A percentile compares a stretch with the other conserved stretches of the same genome.
phyloP scores from a whole-genome alignment of 2,888 invertebrate genomes.

The Slavum lentiscoides region DNA sequence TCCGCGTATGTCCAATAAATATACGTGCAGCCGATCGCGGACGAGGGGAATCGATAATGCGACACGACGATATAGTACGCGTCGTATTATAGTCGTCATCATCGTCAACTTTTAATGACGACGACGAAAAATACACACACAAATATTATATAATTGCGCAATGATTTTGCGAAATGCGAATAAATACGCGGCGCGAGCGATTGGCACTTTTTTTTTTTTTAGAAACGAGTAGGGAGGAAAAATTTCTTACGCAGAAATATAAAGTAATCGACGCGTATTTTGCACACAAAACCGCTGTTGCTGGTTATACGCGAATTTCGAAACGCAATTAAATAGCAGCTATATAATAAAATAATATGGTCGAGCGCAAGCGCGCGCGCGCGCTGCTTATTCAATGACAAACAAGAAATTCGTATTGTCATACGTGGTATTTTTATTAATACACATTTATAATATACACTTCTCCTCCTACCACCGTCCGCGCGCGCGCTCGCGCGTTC shows the following conservation, averaged over 20 bases:
- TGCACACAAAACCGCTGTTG: neutral
- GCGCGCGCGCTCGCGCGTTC: too few relatives aligned
- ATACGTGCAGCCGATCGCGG: neutral
- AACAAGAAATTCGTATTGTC: conserved; percentile 50
- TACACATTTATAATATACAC: neutral
- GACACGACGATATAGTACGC: too few relatives aligned
- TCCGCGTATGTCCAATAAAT: neutral
- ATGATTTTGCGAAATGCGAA: neutral
- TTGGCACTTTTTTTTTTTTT: neutral
- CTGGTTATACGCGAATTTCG: conserved; percentile 14
- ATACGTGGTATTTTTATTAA: conserved; percentile 48
- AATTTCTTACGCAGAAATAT: neutral
- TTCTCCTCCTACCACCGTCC: conserved; percentile 1
- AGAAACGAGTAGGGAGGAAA: neutral
- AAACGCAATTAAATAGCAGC: conserved; percentile 47
- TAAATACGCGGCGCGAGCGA: neutral
- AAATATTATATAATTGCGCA: neutral
- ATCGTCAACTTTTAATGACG: too few relatives aligned
- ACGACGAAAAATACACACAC: neutral
- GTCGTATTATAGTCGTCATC: neutral
- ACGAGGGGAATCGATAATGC: too few relatives aligned
- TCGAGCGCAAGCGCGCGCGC: neutral
- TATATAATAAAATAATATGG: neutral
- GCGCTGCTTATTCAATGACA: conserved; percentile 47
- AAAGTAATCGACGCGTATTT: neutral